Conservation (phyloP, 1,140 invertebrate species). For the Helicoverpa zea region DNA sequence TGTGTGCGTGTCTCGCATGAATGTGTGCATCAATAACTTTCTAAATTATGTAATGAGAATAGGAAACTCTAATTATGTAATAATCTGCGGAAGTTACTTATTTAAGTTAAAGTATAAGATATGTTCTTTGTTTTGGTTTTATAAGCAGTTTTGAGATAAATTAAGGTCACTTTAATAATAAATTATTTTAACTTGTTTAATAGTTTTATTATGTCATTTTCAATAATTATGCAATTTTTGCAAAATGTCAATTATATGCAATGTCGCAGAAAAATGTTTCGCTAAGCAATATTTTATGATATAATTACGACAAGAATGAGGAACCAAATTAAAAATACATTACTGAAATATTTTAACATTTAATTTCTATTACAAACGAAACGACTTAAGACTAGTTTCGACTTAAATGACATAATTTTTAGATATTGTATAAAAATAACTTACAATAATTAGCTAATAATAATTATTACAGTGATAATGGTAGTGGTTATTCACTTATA, state of each 20-base stretch:
- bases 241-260: constrained; percentile 13
- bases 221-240: not conserved
- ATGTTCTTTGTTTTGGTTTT: not conserved
- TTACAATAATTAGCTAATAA: constrained; percentile 60
- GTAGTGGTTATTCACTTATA: constrained; percentile 26
- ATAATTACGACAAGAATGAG: constrained; percentile 23
- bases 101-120: not conserved
- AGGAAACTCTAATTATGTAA: constrained; percentile 43
- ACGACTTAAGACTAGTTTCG: constrained; percentile 80
- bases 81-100: constrained; percentile 9
- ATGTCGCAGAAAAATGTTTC: not conserved
- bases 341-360: constrained; percentile 40
- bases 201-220: not conserved
- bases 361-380: constrained; percentile 70
- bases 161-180: not conserved
- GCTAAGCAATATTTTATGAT: not conserved
- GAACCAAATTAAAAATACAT: constrained; percentile 48
- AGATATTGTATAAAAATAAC: constrained; percentile 70
- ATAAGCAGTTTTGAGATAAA: not conserved
- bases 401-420: constrained; percentile 65
- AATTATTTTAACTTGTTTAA: not conserved
- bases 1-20: not conserved
- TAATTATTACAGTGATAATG: constrained; percentile 59
- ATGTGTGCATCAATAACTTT: constrained; percentile 42
- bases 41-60: constrained; percentile 19